Conservation (phyloP, 2,888 invertebrate species). For the Pollenia griseotomentosa region DNA sequence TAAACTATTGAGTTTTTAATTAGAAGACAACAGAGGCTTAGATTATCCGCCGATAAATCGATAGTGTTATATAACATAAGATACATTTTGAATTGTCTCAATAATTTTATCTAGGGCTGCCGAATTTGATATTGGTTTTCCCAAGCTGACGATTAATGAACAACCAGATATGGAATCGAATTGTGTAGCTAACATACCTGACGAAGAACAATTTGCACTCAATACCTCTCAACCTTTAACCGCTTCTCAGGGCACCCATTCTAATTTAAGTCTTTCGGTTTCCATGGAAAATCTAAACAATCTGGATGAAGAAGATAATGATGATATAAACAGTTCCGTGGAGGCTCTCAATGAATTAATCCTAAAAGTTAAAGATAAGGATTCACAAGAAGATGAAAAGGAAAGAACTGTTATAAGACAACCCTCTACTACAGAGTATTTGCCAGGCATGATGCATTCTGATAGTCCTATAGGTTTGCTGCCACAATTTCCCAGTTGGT, state of each 20-base stretch:
- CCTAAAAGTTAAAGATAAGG: constrained; percentile 78
- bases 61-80: too few species aligned
- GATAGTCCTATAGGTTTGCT: constrained; percentile 90
- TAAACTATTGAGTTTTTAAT: too few species aligned
- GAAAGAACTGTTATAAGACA: constrained; percentile 86
- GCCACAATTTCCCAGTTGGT: constrained; percentile 96
- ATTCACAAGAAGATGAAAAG: constrained; percentile 73
- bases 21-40: too few species aligned
- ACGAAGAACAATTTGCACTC: constrained; percentile 65
- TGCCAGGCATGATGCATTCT: constrained; percentile 95
- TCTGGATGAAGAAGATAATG: constrained; percentile 74
- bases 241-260: constrained; percentile 76
- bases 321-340: constrained; percentile 75
- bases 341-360: constrained; percentile 81
- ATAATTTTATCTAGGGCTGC: constrained; percentile 76
- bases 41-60: too few species aligned
- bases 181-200: constrained; percentile 67
- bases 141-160: constrained; percentile 73
- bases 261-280: constrained; percentile 76
- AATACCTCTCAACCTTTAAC: constrained; percentile 75
- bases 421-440: constrained; percentile 94
- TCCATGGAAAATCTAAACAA: constrained; percentile 77
- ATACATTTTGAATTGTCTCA: too few species aligned
- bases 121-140: constrained; percentile 80
- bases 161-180: constrained; percentile 49